These are phyloP conservation scores for Falcunculus frontatus DNA, from an alignment of 2,113 vertebrate species.

Conservation along the genomic window DNA sequence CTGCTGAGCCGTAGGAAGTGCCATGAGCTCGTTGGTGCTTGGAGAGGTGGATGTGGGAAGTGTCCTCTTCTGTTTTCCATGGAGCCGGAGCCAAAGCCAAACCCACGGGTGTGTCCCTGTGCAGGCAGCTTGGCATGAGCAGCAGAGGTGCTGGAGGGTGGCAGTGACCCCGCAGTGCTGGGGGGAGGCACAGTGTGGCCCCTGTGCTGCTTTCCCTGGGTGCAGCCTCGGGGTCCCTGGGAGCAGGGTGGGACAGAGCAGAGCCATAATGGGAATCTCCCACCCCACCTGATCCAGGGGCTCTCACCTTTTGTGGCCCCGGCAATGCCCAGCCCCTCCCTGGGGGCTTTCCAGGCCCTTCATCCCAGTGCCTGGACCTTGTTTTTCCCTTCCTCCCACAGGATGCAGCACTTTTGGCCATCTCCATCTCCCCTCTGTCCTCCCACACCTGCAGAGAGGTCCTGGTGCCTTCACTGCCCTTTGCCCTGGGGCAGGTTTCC, in stretches of 20 bases:
- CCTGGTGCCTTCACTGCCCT: not conserved
- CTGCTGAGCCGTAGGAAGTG: not conserved
- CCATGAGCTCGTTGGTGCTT: accelerated
- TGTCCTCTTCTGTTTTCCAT: accelerated
- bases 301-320: not conserved
- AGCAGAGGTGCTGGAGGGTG: not conserved
- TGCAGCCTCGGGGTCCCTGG: not conserved
- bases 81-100: not conserved
- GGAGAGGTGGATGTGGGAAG: not conserved
- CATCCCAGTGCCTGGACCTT: not conserved
- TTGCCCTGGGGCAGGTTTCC: not conserved
- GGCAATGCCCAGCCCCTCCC: not conserved
- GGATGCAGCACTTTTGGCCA: not conserved
- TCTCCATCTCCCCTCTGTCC: not conserved
- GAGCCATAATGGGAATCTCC: accelerated
- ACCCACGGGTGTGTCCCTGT: no score
- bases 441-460: accelerated
- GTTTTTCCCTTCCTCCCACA: not conserved
- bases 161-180: not conserved
- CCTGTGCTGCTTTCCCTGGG: not conserved
- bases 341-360: not conserved
- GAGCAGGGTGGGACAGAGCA: not conserved
- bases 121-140: not conserved
- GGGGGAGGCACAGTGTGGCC: no score
- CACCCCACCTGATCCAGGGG: no score